Evolutionary conservation across 2,113 vertebrate genomes (phyloP), one percentile per base, ranked within the genome.

Genomic region (Morphnarchus princeps): DNA sequence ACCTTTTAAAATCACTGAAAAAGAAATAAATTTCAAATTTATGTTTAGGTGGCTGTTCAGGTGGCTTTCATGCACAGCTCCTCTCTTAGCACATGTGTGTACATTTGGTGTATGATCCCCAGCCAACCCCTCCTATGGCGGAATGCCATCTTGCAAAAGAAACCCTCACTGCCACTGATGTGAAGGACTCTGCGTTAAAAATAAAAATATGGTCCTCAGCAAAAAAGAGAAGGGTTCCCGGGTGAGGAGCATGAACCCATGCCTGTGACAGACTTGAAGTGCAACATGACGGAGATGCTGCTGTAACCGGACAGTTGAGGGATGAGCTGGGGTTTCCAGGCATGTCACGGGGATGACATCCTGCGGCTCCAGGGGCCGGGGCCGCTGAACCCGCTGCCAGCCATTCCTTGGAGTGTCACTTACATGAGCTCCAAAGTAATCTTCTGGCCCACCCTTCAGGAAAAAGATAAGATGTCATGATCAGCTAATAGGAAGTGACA

Each of bases 401-500:
- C 97, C 98, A 97, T 94, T 94, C 97, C 98, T 98, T 97, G 96
- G 97, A 98, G 98, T 98, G 98, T 98, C 98, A 98, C 97, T 98
- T 98, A 98, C 97, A 98, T 97, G 97, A 98, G 97, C 97, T 98
- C 97, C 96, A 95, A 98, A 98, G 98, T 97, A 98, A 98, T 98
- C 97, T 98, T 97, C 96, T 97, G 97, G 98, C 97, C 98, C 91
- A 82, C 97, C 98, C 98, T 98, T 98, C 96, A 97, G 98, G 98
- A 98, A 98, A 98, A 96, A 97, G 97, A 98, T 98, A 97, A 98
- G 97, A 98, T 97, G 98, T 98, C 98, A 98, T 67, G 94, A 98
- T 98, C 97, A 95, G 95, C 97, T 98, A 98, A 98, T 98, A 96
- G 97, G 96, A 98, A 98, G 97, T 98, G 98, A 98, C 98, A 98